Evolutionary conservation across 2,113 vertebrate species (phyloP), one percentile per base, ranked within the genome.

Genomic region (Spea bombifrons): DNA sequence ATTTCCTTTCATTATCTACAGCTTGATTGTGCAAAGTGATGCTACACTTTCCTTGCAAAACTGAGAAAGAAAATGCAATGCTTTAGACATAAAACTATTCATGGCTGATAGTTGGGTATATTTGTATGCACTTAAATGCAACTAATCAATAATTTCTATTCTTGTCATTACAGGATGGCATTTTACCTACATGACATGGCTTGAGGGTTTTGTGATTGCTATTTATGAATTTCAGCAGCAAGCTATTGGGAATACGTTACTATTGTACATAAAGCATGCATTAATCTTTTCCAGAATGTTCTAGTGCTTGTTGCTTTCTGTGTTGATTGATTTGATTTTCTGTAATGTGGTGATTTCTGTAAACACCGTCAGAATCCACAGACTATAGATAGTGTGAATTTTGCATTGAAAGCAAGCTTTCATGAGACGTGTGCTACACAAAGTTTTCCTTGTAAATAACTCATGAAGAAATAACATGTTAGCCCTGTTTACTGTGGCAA

Each of bases 91-190:
- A 49, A 75, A 66, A 65, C 17, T 48, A 52, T 50, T 66, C 13
- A 17, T 12, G 10, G 63, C 73, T 75, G 48, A 75, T 66, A 75
- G 61, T 44, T 66, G 73, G 66, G 66, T 45, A 66, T 43, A 66
- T 50, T 63, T 47, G 12, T 65, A 75, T 66, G 63, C 73, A 75
- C 64, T 75, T 65, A 75, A 75, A 66, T 66, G 48, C 47, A 66
- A 53, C 47, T 45, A 53, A 75, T 75, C 73, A 66, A 75, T 66
- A 75, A 50, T 65, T 47, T 75, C 10, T 52, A 75, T 59, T 47
- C 43, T 43, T 50, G 73, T 17, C 17, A 66, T 75, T 75, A 75
- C 16, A 8, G 13, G 46, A 43, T 13, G 52, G 66, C 10, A 66
- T 66, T 65, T 75, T 47, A 75, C 61, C 45, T 66, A 66, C 73